phyloP scores from a whole-genome alignment of 2,797 vertebrate genomes.

The Crypturellus tataupa region DNA sequence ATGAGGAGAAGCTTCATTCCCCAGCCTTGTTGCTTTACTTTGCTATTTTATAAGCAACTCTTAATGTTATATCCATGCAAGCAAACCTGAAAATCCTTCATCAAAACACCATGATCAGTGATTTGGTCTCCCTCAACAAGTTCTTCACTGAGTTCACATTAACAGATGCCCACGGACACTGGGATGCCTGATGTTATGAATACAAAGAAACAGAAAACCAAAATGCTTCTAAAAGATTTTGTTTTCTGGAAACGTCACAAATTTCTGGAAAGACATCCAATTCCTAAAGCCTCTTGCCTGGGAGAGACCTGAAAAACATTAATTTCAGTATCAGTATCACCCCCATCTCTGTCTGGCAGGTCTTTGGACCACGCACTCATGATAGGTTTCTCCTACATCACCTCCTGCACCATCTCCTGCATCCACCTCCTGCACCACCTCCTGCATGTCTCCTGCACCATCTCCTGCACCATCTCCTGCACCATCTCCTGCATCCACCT shows the following conservation, averaged over 20 bases:
- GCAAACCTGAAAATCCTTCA: background rate
- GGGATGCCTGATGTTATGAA: background rate
- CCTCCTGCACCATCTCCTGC: background rate
- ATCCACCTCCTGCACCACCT: too few relatives aligned
- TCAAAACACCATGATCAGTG: background rate
- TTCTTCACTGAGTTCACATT: background rate
- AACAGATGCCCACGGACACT: background rate
- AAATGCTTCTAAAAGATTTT: background rate
- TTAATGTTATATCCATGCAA: background rate
- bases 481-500: too few relatives aligned
- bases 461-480: too few relatives aligned
- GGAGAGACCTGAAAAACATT: background rate
- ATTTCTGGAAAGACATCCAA: background rate
- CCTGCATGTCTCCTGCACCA: too few relatives aligned
- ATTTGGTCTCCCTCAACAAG: background rate
- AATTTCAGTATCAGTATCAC: background rate
- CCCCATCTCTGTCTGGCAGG: background rate
- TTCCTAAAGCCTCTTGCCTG: background rate
- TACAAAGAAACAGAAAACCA: background rate
- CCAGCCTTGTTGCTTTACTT: background rate
- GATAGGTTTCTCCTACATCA: background rate
- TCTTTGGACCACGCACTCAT: background rate
- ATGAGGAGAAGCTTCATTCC: background rate
- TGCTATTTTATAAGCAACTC: background rate
- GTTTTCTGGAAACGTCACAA: rapidly evolving